phyloP scores from a whole-genome alignment of 2,113 vertebrate genomes.

The Talpa occidentalis region DNA sequence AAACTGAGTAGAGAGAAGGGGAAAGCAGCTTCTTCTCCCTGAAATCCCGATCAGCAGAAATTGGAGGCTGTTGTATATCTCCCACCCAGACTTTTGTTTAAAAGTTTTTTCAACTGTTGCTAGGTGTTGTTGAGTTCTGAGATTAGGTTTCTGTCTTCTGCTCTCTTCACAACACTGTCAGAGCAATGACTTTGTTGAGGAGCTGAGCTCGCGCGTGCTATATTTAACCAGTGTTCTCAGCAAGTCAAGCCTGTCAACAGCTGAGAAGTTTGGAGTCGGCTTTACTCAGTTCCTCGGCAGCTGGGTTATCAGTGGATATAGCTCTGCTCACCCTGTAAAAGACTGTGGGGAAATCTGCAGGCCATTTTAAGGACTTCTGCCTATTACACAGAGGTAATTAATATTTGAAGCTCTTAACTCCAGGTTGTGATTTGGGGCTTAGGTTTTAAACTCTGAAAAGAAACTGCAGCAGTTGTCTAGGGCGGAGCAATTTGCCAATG shows the following conservation, averaged over 20 bases:
- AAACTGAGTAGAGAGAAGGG: conserved; percentile 77
- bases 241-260: conserved; percentile 92
- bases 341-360: conserved; percentile 79
- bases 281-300: conserved; percentile 90
- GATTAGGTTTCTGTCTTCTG: conserved; percentile 88
- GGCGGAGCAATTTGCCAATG: conserved; percentile 79
- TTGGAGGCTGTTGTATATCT: conserved; percentile 83
- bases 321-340: conserved; percentile 80
- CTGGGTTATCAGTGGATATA: conserved; percentile 88
- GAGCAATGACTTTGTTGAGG: conserved; percentile 88
- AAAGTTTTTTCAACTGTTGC: conserved; percentile 90
- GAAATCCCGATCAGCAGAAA: conserved; percentile 85
- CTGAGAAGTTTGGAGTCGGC: conserved; percentile 91
- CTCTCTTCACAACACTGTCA: conserved; percentile 85
- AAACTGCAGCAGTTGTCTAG: conserved; percentile 73
- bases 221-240: conserved; percentile 95
- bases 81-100: conserved; percentile 87
- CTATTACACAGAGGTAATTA: conserved; percentile 82
- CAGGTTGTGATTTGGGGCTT: conserved; percentile 74
- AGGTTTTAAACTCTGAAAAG: conserved; percentile 74
- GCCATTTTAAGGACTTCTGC: conserved; percentile 85
- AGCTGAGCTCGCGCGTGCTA: conserved; percentile 89
- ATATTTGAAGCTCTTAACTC: conserved; percentile 81
- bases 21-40: conserved; percentile 80
- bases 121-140: conserved; percentile 89